phyloP scores from a whole-genome alignment of 1,140 invertebrate genomes.

The Zophobas morio region DNA sequence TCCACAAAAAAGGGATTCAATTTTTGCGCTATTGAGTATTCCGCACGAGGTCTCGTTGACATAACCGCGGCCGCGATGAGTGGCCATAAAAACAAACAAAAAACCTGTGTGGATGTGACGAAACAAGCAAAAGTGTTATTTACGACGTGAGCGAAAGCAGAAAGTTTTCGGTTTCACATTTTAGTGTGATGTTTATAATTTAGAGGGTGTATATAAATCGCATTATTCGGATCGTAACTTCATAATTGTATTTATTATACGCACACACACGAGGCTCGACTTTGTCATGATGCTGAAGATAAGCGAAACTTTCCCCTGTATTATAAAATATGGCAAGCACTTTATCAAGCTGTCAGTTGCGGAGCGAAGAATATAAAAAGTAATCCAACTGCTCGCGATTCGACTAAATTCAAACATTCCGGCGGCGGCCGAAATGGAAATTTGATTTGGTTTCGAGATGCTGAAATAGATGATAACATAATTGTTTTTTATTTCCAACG shows the following conservation, averaged over 20 bases:
- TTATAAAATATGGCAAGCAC: slow-evolving; percentile 47
- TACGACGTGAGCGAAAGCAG: background rate
- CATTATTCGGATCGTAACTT: slow-evolving; percentile 40
- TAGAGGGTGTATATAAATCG: slow-evolving; percentile 21
- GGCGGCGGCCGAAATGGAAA: slow-evolving; percentile 36
- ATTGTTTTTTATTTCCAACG: background rate
- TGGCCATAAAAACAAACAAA: slow-evolving; percentile 9
- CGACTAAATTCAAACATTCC: slow-evolving; percentile 16
- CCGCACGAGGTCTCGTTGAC: background rate
- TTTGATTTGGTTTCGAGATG: slow-evolving; percentile 8
- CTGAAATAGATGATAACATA: background rate
- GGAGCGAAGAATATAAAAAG: slow-evolving; percentile 30
- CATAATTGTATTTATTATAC: slow-evolving; percentile 49
- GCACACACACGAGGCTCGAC: slow-evolving; percentile 31
- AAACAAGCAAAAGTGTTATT: slow-evolving; percentile 16
- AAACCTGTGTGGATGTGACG: background rate
- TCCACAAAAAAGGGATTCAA: no score
- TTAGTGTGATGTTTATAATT: slow-evolving; percentile 26
- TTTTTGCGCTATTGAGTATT: no score
- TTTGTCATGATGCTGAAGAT: slow-evolving; percentile 45
- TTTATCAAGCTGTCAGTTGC: slow-evolving; percentile 49
- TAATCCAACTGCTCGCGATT: slow-evolving; percentile 16
- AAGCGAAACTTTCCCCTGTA: slow-evolving; percentile 33
- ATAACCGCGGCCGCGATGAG: slow-evolving; percentile 1
- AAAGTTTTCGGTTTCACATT: slow-evolving; percentile 35